Evolutionary conservation across 2,888 invertebrate species (phyloP).

Genomic region (Carpatolechia fugitivella): DNA sequence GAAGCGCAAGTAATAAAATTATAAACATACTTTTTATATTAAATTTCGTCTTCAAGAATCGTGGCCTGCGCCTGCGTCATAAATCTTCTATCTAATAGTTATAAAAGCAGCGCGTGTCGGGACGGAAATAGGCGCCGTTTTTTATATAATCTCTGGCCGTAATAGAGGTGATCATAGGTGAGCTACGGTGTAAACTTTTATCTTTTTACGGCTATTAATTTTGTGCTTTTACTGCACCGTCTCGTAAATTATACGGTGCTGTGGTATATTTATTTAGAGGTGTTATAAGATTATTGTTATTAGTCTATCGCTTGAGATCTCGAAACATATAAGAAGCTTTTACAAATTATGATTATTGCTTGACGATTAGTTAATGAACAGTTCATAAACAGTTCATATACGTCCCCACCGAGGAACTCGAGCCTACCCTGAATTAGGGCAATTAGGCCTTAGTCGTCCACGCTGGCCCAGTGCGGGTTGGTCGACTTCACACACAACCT

Average conservation of each 20-base stretch:
- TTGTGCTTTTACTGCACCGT: slow-evolving; percentile 1
- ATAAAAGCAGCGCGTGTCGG: slow-evolving; percentile 51
- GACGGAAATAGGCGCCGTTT: slow-evolving; percentile 15
- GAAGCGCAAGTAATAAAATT: no score
- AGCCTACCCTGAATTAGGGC: no score
- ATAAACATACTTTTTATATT: no score
- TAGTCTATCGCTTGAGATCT: slow-evolving; percentile 4
- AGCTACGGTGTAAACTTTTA: not conserved
- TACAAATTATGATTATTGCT: not conserved
- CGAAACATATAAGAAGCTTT: not conserved
- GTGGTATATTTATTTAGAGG: slow-evolving; percentile 1
- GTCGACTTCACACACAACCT: no score
- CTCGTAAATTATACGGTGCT: not conserved
- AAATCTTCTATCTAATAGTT: slow-evolving; percentile 60
- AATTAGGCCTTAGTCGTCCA: no score
- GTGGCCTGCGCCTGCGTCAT: slow-evolving; percentile 30
- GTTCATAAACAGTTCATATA: no score
- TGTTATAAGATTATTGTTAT: slow-evolving; percentile 5
- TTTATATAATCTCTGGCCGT: slow-evolving; percentile 1
- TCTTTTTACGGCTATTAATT: slow-evolving; percentile 4
- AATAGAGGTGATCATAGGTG: slow-evolving; percentile 1
- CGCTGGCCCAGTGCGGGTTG: no score
- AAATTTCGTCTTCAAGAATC: no score
- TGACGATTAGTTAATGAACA: no score
- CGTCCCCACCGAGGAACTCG: no score